These are phyloP conservation scores for Chrysolina americana DNA, from an alignment of 2,888 invertebrate species.

Conservation along the genomic window DNA sequence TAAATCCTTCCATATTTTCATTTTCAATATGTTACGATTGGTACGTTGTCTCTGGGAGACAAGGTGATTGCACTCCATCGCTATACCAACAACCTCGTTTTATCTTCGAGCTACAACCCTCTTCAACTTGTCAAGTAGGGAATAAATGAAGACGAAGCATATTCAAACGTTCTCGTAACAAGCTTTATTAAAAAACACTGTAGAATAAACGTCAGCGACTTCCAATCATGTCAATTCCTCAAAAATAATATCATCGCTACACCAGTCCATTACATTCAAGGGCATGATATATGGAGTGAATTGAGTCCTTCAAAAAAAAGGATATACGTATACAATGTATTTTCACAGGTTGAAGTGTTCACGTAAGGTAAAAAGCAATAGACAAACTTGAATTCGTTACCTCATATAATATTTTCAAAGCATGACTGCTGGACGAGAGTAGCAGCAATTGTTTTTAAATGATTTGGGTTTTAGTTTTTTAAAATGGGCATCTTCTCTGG, in stretches of 20 bases:
- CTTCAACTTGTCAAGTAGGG: neutral
- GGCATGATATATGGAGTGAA: neutral
- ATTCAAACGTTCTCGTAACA: neutral
- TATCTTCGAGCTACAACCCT: neutral
- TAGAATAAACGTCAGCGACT: neutral
- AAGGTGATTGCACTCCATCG: neutral
- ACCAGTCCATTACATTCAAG: neutral
- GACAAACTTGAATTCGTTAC: too few species aligned
- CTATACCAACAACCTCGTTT: neutral
- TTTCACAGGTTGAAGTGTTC: too few species aligned
- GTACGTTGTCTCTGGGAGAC: neutral
- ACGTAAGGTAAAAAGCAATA: too few species aligned
- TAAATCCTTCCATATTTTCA: neutral
- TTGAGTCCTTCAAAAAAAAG: neutral
- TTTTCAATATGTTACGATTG: neutral
- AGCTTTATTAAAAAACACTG: neutral
- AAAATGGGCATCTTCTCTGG: too few species aligned
- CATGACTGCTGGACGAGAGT: too few species aligned
- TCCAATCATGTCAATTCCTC: neutral
- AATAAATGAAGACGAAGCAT: constrained; percentile 4
- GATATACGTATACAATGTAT: too few species aligned
- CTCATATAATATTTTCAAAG: too few species aligned
- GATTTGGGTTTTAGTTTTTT: too few species aligned
- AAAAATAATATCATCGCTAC: neutral
- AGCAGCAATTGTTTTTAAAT: too few species aligned